phyloP scores from a whole-genome alignment of 1,140 invertebrate species.

The Scaptomyza montana region DNA sequence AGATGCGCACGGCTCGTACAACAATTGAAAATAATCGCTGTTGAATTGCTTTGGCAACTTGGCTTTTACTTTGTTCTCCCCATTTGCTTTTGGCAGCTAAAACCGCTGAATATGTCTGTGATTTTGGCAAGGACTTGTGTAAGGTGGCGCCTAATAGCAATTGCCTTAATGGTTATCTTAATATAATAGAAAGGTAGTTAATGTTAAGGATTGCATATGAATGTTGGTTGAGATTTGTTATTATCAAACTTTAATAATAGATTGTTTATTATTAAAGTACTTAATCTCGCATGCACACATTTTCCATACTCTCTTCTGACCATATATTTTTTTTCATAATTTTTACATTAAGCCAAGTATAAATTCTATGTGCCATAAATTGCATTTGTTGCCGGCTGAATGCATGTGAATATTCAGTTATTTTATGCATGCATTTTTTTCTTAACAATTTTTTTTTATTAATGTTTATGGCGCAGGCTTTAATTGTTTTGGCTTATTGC shows the following conservation, averaged over 20 bases:
- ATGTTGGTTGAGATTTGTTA: no score
- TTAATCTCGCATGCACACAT: not conserved
- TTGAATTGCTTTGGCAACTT: conserved; percentile 63
- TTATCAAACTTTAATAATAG: not conserved
- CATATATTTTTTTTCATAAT: conserved; percentile 9
- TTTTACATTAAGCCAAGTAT: conserved; percentile 21
- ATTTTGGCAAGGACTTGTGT: not conserved
- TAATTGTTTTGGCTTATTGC: conserved; percentile 61
- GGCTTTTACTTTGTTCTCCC: conserved; percentile 52
- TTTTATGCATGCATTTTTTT: conserved; percentile 3
- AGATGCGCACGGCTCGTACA: conserved; percentile 14
- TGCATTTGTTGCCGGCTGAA: conserved; percentile 56
- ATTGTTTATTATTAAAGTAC: no score
- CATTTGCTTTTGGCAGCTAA: conserved; percentile 15
- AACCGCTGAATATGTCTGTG: conserved; percentile 17
- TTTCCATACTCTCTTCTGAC: conserved; percentile 5
- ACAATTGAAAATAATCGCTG: conserved; percentile 75
- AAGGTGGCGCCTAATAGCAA: conserved; percentile 37
- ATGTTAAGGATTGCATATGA: no score
- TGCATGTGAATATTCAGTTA: conserved; percentile 34
- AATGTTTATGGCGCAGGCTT: conserved; percentile 26
- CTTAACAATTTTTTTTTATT: conserved; percentile 29
- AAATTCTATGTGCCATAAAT: conserved; percentile 34
- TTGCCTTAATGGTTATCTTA: conserved; percentile 32
- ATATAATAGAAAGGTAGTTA: not conserved